phyloP scores from a whole-genome alignment of 2,113 vertebrate species.

The Xiphorhynchus elegans region DNA sequence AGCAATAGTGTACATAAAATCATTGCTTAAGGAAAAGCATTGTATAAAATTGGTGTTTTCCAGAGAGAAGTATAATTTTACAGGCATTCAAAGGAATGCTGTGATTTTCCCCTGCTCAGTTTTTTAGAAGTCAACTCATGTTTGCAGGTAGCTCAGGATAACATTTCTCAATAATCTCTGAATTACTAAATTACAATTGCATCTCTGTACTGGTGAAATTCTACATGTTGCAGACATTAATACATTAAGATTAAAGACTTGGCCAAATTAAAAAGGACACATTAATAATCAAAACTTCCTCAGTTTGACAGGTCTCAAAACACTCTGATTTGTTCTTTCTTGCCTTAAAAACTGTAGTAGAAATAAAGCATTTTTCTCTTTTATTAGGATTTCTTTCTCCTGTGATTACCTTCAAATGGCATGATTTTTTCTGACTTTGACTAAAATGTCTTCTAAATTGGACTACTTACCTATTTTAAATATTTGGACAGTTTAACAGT shows the following conservation, averaged over 20 bases:
- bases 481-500: neutral
- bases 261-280: neutral
- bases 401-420: neutral
- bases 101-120: neutral
- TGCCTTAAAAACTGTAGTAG: neutral
- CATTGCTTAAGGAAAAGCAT: neutral
- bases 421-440: neutral
- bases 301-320: neutral
- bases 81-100: neutral
- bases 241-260: neutral
- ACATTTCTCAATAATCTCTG: neutral
- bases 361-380: neutral
- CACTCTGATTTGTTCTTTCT: neutral
- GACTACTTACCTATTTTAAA: neutral
- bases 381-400: neutral
- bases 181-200: neutral
- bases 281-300: neutral
- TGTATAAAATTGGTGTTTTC: neutral
- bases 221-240: neutral
- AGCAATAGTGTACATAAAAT: neutral
- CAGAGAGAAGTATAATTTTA: neutral
- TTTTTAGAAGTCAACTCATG: neutral
- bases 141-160: neutral
- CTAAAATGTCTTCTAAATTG: neutral
- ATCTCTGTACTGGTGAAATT: neutral